Percentiles rank a stretch among this genome's conserved stretches.
Evolutionary conservation across 1,140 invertebrate genomes (phyloP).

Genomic region (Chironomus striatipennis): DNA sequence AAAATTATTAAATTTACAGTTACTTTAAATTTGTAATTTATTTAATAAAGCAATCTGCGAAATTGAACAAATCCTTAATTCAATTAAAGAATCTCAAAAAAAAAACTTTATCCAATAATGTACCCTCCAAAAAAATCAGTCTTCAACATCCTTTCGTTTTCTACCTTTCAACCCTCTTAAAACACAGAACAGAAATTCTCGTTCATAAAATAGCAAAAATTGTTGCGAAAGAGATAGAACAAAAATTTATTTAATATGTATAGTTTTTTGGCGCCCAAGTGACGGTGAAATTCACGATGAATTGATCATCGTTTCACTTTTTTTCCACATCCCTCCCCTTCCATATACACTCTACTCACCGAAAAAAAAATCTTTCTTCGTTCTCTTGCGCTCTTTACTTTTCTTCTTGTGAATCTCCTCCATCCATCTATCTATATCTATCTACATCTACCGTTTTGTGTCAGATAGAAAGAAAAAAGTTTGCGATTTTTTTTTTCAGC

Average conservation of each 20-base stretch:
- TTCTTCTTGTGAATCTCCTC: no score
- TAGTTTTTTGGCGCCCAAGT: constrained; percentile 17
- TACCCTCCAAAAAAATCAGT: neutral
- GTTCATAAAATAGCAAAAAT: no score
- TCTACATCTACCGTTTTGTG: neutral
- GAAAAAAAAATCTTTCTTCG: neutral
- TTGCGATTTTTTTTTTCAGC: neutral
- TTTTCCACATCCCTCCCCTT: neutral
- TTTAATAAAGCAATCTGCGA: no score
- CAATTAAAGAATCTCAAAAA: no score
- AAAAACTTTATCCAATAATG: no score
- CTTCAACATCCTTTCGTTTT: neutral
- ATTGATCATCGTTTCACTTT: constrained; percentile 22
- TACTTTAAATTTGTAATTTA: no score
- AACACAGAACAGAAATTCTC: neutral
- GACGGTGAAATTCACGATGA: constrained; percentile 16
- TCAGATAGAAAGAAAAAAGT: neutral
- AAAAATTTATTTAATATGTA: constrained; percentile 23
- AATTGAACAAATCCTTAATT: no score
- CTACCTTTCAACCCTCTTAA: neutral
- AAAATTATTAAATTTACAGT: no score
- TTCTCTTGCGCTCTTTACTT: no score
- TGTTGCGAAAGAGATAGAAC: neutral
- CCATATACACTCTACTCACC: neutral
- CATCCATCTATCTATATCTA: neutral